These are phyloP conservation scores for Peribatodes rhomboidaria DNA, from an alignment of 2,888 invertebrate species.

Conservation along the genomic window DNA sequence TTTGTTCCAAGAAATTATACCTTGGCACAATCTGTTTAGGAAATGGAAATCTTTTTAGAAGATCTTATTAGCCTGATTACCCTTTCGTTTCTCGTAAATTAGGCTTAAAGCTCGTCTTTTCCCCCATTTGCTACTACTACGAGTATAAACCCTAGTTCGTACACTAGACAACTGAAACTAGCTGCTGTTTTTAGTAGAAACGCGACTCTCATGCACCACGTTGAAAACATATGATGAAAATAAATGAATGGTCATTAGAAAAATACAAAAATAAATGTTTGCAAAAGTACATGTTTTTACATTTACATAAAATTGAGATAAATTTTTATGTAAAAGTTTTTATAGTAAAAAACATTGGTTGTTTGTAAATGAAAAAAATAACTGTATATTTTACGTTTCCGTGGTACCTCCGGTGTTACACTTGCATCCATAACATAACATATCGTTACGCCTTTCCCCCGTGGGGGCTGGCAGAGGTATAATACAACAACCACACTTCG, in stretches of 20 bases:
- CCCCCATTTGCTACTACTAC: conserved; percentile 15
- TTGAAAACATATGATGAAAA: not conserved
- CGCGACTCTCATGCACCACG: not conserved
- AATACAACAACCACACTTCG: too few species aligned
- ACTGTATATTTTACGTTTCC: too few species aligned
- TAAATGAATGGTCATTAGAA: too few species aligned
- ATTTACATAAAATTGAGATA: not conserved
- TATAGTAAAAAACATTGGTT: too few species aligned
- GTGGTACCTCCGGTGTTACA: too few species aligned
- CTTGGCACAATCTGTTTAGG: conserved; percentile 1
- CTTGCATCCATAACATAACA: too few species aligned
- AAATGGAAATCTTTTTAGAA: conserved; percentile 28
- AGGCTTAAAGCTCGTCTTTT: conserved; percentile 26
- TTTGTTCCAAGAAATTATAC: conserved; percentile 5
- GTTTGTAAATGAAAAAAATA: too few species aligned
- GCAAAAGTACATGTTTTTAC: not conserved
- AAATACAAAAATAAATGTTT: not conserved
- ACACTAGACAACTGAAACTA: not conserved
- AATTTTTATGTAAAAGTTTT: too few species aligned
- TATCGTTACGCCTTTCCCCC: too few species aligned
- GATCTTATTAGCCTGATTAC: conserved; percentile 28
- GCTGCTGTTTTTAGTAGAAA: not conserved
- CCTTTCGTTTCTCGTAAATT: conserved; percentile 29
- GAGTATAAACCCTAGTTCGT: conserved; percentile 15
- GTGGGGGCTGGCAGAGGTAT: too few species aligned